Base-by-base conservation (phyloP, 2,113 vertebrate species). In the Platanista minor region DNA sequence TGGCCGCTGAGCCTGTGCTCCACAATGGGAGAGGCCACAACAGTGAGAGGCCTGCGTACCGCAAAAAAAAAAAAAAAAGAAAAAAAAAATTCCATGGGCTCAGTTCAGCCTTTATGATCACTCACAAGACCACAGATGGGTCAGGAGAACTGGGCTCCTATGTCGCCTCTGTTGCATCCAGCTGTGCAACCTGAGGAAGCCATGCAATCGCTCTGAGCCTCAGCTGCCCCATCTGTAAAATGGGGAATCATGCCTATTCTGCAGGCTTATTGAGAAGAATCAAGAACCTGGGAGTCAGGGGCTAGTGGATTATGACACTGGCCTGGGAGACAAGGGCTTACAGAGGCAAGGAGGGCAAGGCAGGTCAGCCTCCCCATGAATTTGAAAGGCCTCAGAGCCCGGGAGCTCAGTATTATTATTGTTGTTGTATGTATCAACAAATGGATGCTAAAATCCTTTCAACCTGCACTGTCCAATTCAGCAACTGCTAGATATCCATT, bases 51-150 rank as follows among this genome's bases (percentile, higher is more conserved):
- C n/a, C n/a, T n/a, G n/a, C n/a, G n/a, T n/a, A n/a, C n/a, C n/a
- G n/a, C n/a, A n/a, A n/a, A n/a, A n/a, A n/a, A n/a, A n/a, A n/a
- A n/a, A n/a, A n/a, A n/a, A n/a, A n/a, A n/a, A n/a, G n/a, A n/a
- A n/a, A n/a, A n/a, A n/a, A n/a, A n/a, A 54, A 46, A 96, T 94
- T 77, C 97, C 81, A 31, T 0, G 6, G 59, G 59, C 80, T 85
- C 87, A 87, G 11, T 13, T 17, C 54, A 25, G 57, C 81, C 64
- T 66, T 39, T 6, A 2, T 0, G 31, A 71, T 88, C 95, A 86
- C 46, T 92, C 95, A 91, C 87, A 18, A 0, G 0, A 54, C n/a
- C 2, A 5, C 29, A 5, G 43, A n/a, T 2, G 39, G 49, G 25
- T 52, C 66, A 75, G 89, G 61, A 80, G 74, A 49, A 20, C 6